phyloP scores from a whole-genome alignment of 2,797 vertebrate species.

The Lacerta bilineata region DNA sequence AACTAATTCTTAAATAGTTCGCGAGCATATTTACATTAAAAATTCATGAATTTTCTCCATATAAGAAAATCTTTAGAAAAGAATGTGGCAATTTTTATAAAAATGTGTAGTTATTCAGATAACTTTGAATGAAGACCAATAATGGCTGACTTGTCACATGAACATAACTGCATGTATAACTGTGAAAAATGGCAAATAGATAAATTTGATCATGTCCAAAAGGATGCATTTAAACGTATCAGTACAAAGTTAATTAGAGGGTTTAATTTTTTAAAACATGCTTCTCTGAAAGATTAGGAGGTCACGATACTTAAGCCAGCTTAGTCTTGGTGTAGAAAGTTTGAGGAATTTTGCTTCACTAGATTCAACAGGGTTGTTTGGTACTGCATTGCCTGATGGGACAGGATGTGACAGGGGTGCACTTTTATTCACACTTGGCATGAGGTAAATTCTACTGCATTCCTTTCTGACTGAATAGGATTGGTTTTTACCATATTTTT shows the following conservation, averaged over 20 bases:
- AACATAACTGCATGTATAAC: conserved; percentile 1
- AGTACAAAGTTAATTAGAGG: neutral
- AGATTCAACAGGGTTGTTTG: neutral
- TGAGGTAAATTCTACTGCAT: too few relatives aligned
- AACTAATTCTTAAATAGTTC: neutral
- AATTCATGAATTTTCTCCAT: neutral
- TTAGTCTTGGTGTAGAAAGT: neutral
- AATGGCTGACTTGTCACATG: neutral
- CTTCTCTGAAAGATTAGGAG: neutral
- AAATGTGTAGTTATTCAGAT: neutral
- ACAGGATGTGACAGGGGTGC: too few relatives aligned
- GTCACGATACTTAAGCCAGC: neutral
- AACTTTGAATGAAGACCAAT: neutral
- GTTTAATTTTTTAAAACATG: neutral
- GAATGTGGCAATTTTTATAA: neutral
- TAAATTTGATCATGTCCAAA: neutral
- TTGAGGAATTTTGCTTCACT: neutral
- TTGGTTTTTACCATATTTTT: too few relatives aligned
- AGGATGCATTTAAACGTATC: neutral
- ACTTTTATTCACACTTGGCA: too few relatives aligned
- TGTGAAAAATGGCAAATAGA: neutral
- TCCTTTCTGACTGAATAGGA: too few relatives aligned
- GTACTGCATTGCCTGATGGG: too few relatives aligned
- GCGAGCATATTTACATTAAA: neutral
- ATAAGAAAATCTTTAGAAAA: too few relatives aligned